Evolutionary conservation across 2,888 invertebrate species (phyloP).

Genomic region (Troilus luridus): DNA sequence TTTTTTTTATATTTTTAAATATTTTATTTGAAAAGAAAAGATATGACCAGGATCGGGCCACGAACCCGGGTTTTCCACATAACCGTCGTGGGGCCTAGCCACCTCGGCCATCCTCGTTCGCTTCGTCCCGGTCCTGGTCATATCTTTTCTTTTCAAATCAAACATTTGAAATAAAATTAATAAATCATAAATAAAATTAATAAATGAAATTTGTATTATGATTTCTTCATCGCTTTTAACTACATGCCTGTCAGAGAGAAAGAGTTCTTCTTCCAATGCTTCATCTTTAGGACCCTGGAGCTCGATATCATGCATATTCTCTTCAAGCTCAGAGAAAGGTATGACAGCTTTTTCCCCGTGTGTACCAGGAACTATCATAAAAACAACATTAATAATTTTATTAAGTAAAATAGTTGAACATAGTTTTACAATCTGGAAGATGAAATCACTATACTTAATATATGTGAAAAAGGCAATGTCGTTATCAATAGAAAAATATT

Average conservation of each 20-base stretch:
- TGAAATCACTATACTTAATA: neutral
- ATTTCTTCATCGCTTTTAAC: slow-evolving; percentile 64
- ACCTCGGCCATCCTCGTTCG: too few species aligned
- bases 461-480: neutral
- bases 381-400: neutral
- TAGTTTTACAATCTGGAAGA: neutral
- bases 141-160: too few species aligned
- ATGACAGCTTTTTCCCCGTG: slow-evolving; percentile 67
- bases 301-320: slow-evolving; percentile 87
- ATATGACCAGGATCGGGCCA: too few species aligned
- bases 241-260: slow-evolving; percentile 77
- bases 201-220: neutral
- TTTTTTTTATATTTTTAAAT: too few species aligned
- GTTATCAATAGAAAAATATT: neutral
- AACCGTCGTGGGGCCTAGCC: too few species aligned
- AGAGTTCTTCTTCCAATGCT: slow-evolving; percentile 83
- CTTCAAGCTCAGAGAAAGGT: slow-evolving; percentile 93
- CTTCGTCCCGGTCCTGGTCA: too few species aligned
- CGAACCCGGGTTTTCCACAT: too few species aligned
- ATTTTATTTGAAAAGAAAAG: too few species aligned
- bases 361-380: slow-evolving; percentile 49
- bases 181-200: too few species aligned
- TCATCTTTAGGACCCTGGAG: slow-evolving; percentile 87
- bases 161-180: too few species aligned
- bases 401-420: neutral